These are phyloP conservation scores for Spialia ferax DNA, from an alignment of 2,888 invertebrate genomes.

Conservation along the genomic window DNA sequence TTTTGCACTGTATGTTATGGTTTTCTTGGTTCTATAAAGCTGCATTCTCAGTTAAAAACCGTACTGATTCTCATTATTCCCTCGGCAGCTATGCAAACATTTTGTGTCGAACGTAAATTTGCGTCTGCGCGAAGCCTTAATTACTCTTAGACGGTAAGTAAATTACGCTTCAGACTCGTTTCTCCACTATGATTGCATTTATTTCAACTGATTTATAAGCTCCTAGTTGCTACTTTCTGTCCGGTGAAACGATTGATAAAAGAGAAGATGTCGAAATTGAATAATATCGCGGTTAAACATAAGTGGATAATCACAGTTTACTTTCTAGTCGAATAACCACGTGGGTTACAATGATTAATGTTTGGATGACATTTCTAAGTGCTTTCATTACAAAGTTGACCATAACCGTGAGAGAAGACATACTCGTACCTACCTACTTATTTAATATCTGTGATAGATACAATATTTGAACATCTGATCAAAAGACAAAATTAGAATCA, in stretches of 20 bases:
- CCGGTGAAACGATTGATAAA: conserved; percentile 26
- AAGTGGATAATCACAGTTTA: neutral
- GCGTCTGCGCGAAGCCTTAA: conserved; percentile 52
- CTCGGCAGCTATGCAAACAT: conserved; percentile 56
- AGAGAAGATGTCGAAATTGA: neutral
- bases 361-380: neutral
- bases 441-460: too few relatives aligned
- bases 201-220: conserved; percentile 50
- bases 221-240: conserved; percentile 27
- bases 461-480: too few relatives aligned
- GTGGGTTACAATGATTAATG: neutral
- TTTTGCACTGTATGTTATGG: too few relatives aligned
- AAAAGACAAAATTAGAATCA: too few relatives aligned
- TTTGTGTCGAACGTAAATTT: conserved; percentile 60
- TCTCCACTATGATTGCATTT: conserved; percentile 52
- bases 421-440: too few relatives aligned
- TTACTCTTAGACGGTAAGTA: conserved; percentile 54
- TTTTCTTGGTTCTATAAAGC: too few relatives aligned
- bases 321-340: neutral
- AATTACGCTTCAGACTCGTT: conserved; percentile 51
- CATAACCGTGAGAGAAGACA: neutral
- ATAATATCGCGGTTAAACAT: neutral
- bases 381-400: too few relatives aligned
- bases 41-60: too few relatives aligned
- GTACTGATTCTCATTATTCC: too few relatives aligned